A percentile compares a stretch with the other conserved stretches of the same genome.
These are phyloP conservation scores for Cardiocondyla obscurior DNA, from an alignment of 1,140 invertebrate species.

Conservation along the genomic window DNA sequence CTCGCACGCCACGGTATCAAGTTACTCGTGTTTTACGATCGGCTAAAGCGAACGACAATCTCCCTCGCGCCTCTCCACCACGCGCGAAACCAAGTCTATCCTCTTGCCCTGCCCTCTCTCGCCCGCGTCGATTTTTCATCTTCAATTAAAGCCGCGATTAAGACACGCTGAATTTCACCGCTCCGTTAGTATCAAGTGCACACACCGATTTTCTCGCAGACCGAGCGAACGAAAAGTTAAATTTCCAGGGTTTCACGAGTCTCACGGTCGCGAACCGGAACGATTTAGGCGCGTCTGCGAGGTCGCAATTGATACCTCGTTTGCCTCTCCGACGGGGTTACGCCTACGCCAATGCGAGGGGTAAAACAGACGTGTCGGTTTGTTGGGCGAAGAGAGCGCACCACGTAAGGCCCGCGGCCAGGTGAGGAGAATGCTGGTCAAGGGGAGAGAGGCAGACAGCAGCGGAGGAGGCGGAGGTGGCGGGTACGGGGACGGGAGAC, in stretches of 20 bases:
- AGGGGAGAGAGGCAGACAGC: neutral
- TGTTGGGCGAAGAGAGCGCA: conserved; percentile 51
- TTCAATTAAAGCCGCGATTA: too few relatives aligned
- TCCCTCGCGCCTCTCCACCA: neutral
- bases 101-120: neutral
- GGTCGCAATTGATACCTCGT: conserved; percentile 45
- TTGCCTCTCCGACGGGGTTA: conserved; percentile 37
- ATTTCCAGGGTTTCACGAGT: neutral
- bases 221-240: too few relatives aligned
- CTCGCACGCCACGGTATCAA: neutral
- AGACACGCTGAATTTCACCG: too few relatives aligned
- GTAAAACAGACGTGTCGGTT: conserved; percentile 53
- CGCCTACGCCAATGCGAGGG: conserved; percentile 54
- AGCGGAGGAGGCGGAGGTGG: conserved; percentile 12
- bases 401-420: conserved; percentile 48
- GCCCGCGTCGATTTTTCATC: neutral
- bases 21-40: conserved; percentile 13
- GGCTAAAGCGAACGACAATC: neutral
- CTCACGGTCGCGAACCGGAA: neutral
- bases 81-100: neutral
- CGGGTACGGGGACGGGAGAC: neutral
- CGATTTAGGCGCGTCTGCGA: conserved; percentile 6
- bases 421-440: neutral
- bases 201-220: too few relatives aligned
- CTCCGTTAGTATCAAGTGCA: too few relatives aligned